Conservation (phyloP, 2,888 invertebrate genomes). For the Endomychus coccineus region DNA sequence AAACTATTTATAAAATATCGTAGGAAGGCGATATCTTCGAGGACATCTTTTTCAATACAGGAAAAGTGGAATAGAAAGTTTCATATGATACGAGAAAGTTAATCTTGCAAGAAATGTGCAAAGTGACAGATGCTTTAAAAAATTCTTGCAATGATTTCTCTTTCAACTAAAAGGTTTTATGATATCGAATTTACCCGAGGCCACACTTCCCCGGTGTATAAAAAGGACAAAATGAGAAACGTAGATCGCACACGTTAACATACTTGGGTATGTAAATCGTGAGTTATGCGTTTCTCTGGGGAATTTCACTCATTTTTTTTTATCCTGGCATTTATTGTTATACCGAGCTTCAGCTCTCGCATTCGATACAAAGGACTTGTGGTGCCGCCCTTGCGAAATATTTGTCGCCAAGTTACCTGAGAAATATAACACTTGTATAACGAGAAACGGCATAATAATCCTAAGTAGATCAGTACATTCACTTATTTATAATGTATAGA, state of each 20-base stretch:
- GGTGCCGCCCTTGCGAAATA: too few species aligned
- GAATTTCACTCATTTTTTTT: slow-evolving; percentile 27
- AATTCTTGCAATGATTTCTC: slow-evolving; percentile 4
- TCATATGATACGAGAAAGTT: slow-evolving; percentile 6
- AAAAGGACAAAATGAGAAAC: not conserved
- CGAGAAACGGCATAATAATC: too few species aligned
- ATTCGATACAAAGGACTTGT: too few species aligned
- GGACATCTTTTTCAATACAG: not conserved
- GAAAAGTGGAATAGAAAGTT: slow-evolving; percentile 2
- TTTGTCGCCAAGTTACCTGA: too few species aligned
- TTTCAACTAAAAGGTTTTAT: slow-evolving; percentile 3
- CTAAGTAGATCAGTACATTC: too few species aligned
- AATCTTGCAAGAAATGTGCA: slow-evolving; percentile 8
- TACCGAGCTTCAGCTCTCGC: too few species aligned
- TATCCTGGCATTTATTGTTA: too few species aligned
- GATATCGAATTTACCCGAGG: not conserved
- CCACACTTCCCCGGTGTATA: not conserved
- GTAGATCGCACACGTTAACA: not conserved
- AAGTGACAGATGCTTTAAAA: slow-evolving; percentile 11
- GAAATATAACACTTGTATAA: too few species aligned
- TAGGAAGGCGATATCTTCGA: too few species aligned
- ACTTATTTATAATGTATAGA: too few species aligned
- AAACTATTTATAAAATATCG: too few species aligned
- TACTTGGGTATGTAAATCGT: slow-evolving; percentile 28
- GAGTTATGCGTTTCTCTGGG: slow-evolving; percentile 27